Base-by-base conservation (phyloP, 1,140 invertebrate genomes). In the Coenobita brevimanus region DNA sequence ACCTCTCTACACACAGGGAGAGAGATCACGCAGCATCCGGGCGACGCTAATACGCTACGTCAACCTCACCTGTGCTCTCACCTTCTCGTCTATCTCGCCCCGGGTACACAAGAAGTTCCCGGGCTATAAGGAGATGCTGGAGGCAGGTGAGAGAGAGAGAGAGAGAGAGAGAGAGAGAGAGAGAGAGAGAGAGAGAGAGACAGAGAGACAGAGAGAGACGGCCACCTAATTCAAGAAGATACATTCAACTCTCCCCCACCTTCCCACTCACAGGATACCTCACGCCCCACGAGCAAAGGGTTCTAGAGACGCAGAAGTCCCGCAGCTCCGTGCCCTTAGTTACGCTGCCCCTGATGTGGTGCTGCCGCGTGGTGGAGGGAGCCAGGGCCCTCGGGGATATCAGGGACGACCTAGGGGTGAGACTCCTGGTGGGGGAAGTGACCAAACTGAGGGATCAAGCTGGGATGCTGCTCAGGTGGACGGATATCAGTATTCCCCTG, bases 41-140 rank as follows among this genome's bases (percentile, higher is more conserved):
- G 82, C 93, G 41, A 92, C 93, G 0, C 89, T 94, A 2, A 92
- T 93, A 38, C 91, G 94, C 21, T 94, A 93, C 86, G 91, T 93
- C 85, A 91, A 93, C 88, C 91, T 94, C 71, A 82, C 46, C 54
- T 75, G 82, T n/a, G 81, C 90, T 8, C 64, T 91, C 24, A 88
- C 86, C n/a, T 89, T 90, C 46, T 15, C 76, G 15, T 75, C 54
- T 17, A 90, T 93, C 78, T 93, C 92, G 10, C 90, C 92, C 10
- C 81, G 91, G 54, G 93, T 93, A 17, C 90, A 92, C 57, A 93
- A 92, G 81, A 91, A 93, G 38, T 93, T 93, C 89, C 93, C 92
- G 0, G 92, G 92, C 1, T 91, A 92, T 30, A 82, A 93, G 62
- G 91, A 93, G 90, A 84, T 93, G 36, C 90, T 93, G 13, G 91